Base-by-base conservation (phyloP, 2,113 vertebrate species). In the Paradisaea rubra region DNA sequence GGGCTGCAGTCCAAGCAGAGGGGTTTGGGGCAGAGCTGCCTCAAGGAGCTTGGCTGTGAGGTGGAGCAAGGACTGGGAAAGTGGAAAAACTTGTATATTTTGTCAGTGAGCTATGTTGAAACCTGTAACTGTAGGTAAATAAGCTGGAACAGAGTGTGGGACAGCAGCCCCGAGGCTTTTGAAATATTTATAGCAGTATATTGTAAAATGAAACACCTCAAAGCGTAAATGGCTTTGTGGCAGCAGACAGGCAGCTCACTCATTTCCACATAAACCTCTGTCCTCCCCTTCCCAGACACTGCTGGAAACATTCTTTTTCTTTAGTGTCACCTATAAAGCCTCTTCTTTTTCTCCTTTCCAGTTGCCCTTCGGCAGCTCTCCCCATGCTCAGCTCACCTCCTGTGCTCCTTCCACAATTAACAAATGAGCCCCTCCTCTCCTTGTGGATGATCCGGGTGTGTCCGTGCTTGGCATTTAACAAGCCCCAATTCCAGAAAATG, bases 371-470 rank as follows among this genome's bases (percentile, higher is more conserved):
- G 42, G 53, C 6, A 57, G 80, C 30, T 71, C 27, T 80, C 27
- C 33, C 72, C 0, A 0, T 52, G 56, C 64, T 49, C 88, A 33
- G 16, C 35, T 44, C 30, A 4, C 18, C 11, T 13, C 13, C 41
- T 30, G 33, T 33, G 76, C 52, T 41, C 3, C 0, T 3, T 13
- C 47, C 72, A 13, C 69, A 54, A 14, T 65, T 15, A 10, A 13
- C 56, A 42, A 20, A 69, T 1, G 63, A 87, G 68, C 63, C 47
- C 27, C 37, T 37, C 42, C 53, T 73, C 31, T 52, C 71, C 2
- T 1, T 28, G 68, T 10, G 59, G 63, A 11, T 4, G 9, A 39
- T 41, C 37, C 0, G 2, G 57, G 61, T 6, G 1, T 13, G 1
- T 30, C 16, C 0, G 3, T 35, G 52, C 57, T 41, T 33, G 79